Conservation (phyloP, 2,888 invertebrate genomes). For the Euzophera pinguis region DNA sequence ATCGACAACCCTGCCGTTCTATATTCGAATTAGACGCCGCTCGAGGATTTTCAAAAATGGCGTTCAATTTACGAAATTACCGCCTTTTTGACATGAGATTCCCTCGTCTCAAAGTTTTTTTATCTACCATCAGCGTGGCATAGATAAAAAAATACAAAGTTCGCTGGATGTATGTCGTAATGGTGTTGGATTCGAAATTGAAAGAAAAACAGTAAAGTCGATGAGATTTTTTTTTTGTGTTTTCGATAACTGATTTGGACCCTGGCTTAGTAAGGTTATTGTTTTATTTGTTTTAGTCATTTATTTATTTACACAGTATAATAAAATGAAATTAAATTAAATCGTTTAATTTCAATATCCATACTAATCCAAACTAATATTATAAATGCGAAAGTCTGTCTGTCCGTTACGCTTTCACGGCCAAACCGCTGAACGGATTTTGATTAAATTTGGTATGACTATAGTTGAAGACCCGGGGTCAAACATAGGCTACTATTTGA, state of each 20-base stretch:
- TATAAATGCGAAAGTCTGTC: too few relatives aligned
- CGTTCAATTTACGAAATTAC: constrained; percentile 11
- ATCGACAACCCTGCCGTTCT: constrained; percentile 6
- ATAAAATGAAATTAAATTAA: too few relatives aligned
- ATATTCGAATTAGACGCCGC: constrained; percentile 5
- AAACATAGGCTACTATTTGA: too few relatives aligned
- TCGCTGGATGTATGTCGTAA: neutral
- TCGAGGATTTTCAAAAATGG: constrained; percentile 8
- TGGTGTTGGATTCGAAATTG: constrained; percentile 2
- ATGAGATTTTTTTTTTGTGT: neutral
- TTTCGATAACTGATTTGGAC: neutral
- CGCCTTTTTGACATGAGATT: constrained; percentile 8
- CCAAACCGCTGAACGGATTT: too few relatives aligned
- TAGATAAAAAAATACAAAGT: neutral
- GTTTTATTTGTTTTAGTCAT: too few relatives aligned
- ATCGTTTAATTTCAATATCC: too few relatives aligned
- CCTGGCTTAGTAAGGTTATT: too few relatives aligned
- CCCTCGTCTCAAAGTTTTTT: neutral
- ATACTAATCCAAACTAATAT: too few relatives aligned
- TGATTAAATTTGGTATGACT: too few relatives aligned
- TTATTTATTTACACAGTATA: too few relatives aligned
- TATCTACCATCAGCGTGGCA: constrained; percentile 1
- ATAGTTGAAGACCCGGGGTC: too few relatives aligned
- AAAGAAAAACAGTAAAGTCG: constrained; percentile 3
- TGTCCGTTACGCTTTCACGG: too few relatives aligned